phyloP scores from a whole-genome alignment of 2,113 vertebrate genomes.

The Tauraco erythrolophus region DNA sequence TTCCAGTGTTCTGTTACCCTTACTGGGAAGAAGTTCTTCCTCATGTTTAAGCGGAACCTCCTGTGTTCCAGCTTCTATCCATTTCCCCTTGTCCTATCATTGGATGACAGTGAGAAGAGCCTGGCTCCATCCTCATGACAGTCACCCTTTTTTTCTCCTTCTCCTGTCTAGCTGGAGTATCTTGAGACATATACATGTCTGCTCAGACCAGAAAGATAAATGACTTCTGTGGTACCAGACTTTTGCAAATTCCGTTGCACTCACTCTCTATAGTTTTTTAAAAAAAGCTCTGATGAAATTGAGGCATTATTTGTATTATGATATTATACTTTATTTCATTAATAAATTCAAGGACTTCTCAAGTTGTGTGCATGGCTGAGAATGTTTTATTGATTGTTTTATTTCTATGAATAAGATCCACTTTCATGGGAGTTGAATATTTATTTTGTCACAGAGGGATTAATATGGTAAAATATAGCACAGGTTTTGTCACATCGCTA shows the following conservation, averaged over 20 bases:
- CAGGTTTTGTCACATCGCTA: neutral
- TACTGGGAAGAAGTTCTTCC: too few species aligned
- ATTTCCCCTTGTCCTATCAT: too few species aligned
- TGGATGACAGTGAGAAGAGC: too few species aligned
- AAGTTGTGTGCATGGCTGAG: neutral
- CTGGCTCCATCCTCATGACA: too few species aligned
- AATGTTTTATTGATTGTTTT: conserved; percentile 15
- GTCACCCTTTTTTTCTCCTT: too few species aligned
- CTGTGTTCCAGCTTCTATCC: too few species aligned
- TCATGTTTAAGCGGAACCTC: too few species aligned
- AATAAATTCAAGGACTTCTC: neutral
- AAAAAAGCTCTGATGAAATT: neutral
- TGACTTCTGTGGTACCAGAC: neutral
- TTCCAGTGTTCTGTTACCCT: too few species aligned
- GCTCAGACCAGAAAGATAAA: neutral
- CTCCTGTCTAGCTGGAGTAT: neutral
- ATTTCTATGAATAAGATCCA: neutral
- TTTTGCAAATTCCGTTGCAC: neutral
- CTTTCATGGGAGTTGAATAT: neutral
- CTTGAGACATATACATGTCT: neutral
- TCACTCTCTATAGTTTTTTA: neutral
- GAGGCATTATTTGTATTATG: neutral
- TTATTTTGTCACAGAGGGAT: conserved; percentile 9
- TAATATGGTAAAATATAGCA: neutral
- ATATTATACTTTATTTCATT: neutral